Evolutionary conservation across 2,797 vertebrate species (phyloP).

Genomic region (Pipistrellus pipistrellus): DNA sequence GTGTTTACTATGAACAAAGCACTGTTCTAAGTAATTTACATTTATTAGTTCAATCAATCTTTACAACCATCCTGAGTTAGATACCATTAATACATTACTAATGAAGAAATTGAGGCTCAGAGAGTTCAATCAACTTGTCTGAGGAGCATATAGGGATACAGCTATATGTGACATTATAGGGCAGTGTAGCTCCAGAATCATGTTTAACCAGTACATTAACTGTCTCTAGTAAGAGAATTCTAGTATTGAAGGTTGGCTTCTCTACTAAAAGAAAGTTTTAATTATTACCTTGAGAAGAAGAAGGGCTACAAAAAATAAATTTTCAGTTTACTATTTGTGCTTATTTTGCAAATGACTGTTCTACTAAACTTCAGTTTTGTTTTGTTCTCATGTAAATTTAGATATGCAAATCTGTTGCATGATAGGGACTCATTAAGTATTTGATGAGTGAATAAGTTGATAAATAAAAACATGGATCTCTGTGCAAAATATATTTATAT

Average conservation of each 20-base stretch:
- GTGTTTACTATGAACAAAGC: background rate
- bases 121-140: background rate
- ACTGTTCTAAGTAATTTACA: background rate
- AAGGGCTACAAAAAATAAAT: background rate
- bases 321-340: background rate
- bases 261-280: background rate
- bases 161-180: background rate
- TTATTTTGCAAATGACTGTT: background rate
- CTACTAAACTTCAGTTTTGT: background rate
- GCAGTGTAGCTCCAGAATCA: background rate
- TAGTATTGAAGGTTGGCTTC: background rate
- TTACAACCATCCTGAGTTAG: background rate
- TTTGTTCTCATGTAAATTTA: background rate
- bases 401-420: background rate
- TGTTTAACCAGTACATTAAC: accelerated
- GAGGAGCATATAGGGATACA: background rate
- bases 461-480: background rate
- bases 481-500: background rate
- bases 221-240: background rate
- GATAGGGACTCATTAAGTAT: background rate
- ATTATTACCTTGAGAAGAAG: background rate
- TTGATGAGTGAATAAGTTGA: background rate
- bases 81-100: background rate
- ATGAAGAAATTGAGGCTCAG: background rate
- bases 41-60: background rate